Base-by-base conservation (phyloP, 2,113 vertebrate species). In the Mastomys coucha region DNA sequence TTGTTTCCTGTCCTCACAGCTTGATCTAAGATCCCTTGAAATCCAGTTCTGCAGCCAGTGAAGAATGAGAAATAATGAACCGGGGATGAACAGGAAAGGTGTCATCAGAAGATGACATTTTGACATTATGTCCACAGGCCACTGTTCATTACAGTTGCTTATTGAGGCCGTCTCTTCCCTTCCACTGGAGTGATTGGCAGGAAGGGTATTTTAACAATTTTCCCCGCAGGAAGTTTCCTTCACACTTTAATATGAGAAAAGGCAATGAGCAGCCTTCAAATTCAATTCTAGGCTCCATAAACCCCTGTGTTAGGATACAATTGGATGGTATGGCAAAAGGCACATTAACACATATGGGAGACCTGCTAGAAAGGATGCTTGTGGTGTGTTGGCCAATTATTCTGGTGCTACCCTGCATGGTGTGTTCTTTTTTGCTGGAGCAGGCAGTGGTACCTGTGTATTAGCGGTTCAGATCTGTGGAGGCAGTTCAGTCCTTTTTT, bases 51-150 rank as follows among this genome's bases (percentile, higher is more conserved):
- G 86, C 89, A 72, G 33, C 72, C 36, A 19, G 0, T 4, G 60
- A 80, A 95, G 84, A 42, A 85, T 73, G 90, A 91, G 91, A 95
- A 95, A 89, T 96, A 96, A 97, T 86, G 92, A 97, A 86, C 91
- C 24, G 67, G 93, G 90, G 51, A 36, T 8, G 76, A 96, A 33
- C 80, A 75, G 53, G 84, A 28, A 49, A 82, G 53, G 60, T 95
- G 88, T 86, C 95, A 36, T 39, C 24, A 72, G 63, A 80, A 56
- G 93, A 58, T 89, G 94, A 95, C 81, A 81, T 69, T 88, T 60
- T 92, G 96, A 91, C 96, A 96, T 94, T 2, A 6, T 36, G 88
- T 93, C 92, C 95, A 53, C 72, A 86, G 96, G 93, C 93, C 0
- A 0, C 88, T 93, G 75, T 73, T 95, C 88, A 63, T 93, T 92